These are phyloP conservation scores for Habropoda laboriosa DNA, from an alignment of 1,140 invertebrate species.

Conservation along the genomic window DNA sequence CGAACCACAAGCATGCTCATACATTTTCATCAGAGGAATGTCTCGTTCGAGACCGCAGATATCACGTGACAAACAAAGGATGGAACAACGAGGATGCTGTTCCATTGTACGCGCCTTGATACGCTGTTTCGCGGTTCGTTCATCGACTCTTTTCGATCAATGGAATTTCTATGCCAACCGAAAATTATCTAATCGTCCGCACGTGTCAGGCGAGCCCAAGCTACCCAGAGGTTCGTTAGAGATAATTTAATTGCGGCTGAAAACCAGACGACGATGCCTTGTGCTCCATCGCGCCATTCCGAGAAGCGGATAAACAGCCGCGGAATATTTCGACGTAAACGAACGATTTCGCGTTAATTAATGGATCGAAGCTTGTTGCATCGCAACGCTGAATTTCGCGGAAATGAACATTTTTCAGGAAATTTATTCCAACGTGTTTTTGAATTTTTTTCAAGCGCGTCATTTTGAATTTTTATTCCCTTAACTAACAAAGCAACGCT, in stretches of 20 bases:
- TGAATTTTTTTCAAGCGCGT: no score
- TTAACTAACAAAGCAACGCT: no score
- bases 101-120: not conserved
- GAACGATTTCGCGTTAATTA: slow-evolving; percentile 8
- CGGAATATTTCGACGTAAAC: not conserved
- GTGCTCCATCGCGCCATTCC: not conserved
- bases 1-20: not conserved
- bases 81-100: not conserved
- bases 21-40: not conserved
- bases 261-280: not conserved
- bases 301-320: not conserved
- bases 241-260: slow-evolving; percentile 19
- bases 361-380: not conserved
- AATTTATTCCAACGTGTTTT: no score
- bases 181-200: slow-evolving; percentile 17
- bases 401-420: not conserved
- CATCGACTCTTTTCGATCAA: slow-evolving; percentile 8
- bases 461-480: no score
- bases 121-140: not conserved
- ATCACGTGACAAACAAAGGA: not conserved
- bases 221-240: slow-evolving; percentile 5
- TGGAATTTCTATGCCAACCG: not conserved
- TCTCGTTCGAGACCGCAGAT: no score
- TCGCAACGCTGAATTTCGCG: not conserved
- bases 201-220: no score